Conservation (phyloP, 2,888 invertebrate species). For the Chirona hameri region DNA sequence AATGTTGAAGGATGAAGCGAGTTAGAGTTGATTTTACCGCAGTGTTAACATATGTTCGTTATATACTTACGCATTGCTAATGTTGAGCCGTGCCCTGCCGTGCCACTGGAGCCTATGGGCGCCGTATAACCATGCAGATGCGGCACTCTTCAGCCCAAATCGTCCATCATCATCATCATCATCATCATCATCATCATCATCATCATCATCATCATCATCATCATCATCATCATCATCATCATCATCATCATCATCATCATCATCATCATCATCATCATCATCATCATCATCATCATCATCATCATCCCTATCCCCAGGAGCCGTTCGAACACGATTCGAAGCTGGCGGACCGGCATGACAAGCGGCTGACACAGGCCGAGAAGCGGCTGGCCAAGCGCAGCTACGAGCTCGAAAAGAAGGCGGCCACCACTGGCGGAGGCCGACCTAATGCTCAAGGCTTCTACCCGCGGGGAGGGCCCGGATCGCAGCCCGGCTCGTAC, state of each 20-base stretch:
- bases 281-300: background rate
- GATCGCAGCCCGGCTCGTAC: background rate
- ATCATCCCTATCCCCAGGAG: slow-evolving; percentile 51
- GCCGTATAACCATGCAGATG: too few relatives aligned
- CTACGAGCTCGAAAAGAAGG: slow-evolving; percentile 89
- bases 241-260: background rate
- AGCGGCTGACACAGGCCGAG: slow-evolving; percentile 87
- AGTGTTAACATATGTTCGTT: too few relatives aligned
- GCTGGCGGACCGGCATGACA: slow-evolving; percentile 88
- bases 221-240: background rate
- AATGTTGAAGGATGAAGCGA: too few relatives aligned
- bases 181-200: background rate
- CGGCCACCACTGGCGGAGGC: slow-evolving; percentile 37
- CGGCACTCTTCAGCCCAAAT: background rate
- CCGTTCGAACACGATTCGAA: slow-evolving; percentile 96
- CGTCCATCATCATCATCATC: background rate
- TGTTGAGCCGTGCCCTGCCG: too few relatives aligned
- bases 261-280: background rate
- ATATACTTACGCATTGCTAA: too few relatives aligned
- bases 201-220: background rate
- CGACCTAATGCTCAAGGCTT: background rate
- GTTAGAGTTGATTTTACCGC: too few relatives aligned
- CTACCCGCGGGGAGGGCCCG: background rate
- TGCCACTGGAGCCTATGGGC: too few relatives aligned
- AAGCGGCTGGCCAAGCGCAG: slow-evolving; percentile 87